phyloP scores from a whole-genome alignment of 2,797 vertebrate genomes.

The Peromyscus aztecus region DNA sequence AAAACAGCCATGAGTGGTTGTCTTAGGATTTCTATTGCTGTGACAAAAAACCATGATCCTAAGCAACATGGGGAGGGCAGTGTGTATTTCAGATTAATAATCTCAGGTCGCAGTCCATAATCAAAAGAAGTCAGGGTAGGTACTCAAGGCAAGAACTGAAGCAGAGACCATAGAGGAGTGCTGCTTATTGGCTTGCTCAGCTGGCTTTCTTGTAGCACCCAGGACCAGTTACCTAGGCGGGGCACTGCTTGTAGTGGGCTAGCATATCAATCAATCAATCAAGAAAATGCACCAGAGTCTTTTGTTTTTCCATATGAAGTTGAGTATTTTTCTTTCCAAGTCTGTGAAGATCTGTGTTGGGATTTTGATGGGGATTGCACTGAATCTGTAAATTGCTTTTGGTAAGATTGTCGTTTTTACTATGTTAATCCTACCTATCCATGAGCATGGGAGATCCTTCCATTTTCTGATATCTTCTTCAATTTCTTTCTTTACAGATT shows the following conservation, averaged over 20 bases:
- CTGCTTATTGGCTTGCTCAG: background rate
- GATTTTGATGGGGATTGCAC: no score
- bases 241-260: background rate
- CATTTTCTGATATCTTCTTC: no score
- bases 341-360: no score
- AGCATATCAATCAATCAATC: background rate
- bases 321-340: no score
- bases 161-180: background rate
- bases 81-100: background rate
- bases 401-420: no score
- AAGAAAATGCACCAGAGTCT: background rate
- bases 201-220: background rate
- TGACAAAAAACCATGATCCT: background rate
- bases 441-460: no score
- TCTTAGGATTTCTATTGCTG: background rate
- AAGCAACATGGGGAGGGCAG: background rate
- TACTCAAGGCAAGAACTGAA: background rate
- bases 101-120: background rate
- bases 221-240: background rate
- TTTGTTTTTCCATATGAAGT: no score
- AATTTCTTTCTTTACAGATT: no score
- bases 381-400: no score
- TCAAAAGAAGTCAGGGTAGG: background rate
- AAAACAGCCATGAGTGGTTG: background rate
- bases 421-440: no score